Evolutionary conservation across 2,888 invertebrate genomes (phyloP), one percentile per base, ranked within the genome.

Genomic region (Caradrina clavipalpis): DNA sequence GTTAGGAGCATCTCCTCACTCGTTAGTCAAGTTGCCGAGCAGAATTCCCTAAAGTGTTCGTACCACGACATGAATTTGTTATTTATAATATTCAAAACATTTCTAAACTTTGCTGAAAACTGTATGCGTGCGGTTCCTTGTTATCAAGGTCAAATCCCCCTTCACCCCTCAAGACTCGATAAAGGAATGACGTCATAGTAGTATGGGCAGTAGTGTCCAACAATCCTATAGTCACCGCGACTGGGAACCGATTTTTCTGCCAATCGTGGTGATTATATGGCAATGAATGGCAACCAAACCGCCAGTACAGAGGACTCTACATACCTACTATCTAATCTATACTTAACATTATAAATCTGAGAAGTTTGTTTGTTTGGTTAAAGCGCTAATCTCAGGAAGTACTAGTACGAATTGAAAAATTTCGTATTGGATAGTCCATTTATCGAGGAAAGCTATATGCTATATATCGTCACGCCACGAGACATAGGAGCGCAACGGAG

Each of bases 21-120:
- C 53, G 49, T 76, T 74, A 70, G 22, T 31, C 26, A 76, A 74
- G 31, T 70, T 70, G 4, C 17, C n/a, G 19, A 19, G 17, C 39
- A 42, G 62, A 73, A 76, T 76, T 69, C 76, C 70, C 76, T 45
- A 56, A 69, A 73, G 47, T 57, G 70, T 69, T 73, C 47, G 15
- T 57, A 61, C 50, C 77, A 42, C 65, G 42, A 63, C 39, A 59
- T 64, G 50, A 77, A 77, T 71, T 64, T 47, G 55, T 77, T 75
- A 70, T 75, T 75, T 64, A 71, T 64, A 70, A 77, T 55, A 71
- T 75, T 77, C 72, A 64, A 76, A 75, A 71, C 77, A 50, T 75
- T 76, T 47, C 55, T 49, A 58, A 76, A 76, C 50, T 76, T 76
- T 58, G 51, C 39, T 47, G 45, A 55, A 59, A 53, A 57, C 57